phyloP scores from a whole-genome alignment of 2,888 invertebrate genomes.

The Campoletis raptor region DNA sequence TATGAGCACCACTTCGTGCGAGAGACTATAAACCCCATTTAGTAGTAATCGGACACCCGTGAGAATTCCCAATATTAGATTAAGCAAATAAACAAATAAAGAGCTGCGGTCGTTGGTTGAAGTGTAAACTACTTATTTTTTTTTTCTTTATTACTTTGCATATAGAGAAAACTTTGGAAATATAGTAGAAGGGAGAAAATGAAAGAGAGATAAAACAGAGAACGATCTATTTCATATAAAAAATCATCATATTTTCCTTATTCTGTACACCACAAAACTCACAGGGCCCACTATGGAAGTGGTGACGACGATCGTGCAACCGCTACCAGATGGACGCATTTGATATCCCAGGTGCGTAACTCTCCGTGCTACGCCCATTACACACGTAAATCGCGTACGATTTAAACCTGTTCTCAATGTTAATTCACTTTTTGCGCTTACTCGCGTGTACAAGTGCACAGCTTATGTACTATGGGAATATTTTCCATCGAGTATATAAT shows the following conservation, averaged over 20 bases:
- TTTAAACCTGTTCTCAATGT: constrained; percentile 70
- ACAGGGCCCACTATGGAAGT: neutral
- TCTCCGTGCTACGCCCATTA: constrained; percentile 60
- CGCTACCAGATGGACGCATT: constrained; percentile 64
- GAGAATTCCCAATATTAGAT: constrained; percentile 24
- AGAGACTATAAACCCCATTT: neutral
- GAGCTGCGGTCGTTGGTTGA: neutral
- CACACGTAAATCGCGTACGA: constrained; percentile 68
- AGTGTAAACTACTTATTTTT: constrained; percentile 27
- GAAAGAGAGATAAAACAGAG: neutral
- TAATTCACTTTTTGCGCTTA: constrained; percentile 64
- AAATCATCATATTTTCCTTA: constrained; percentile 46
- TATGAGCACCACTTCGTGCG: neutral
- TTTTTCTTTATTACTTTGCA: constrained; percentile 1
- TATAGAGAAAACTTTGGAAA: constrained; percentile 4
- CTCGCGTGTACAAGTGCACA: constrained; percentile 34
- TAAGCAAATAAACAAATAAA: constrained; percentile 23
- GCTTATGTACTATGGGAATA: constrained; percentile 29
- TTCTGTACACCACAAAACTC: constrained; percentile 28
- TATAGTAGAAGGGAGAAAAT: neutral
- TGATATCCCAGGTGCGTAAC: constrained; percentile 67
- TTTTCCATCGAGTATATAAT: constrained; percentile 37
- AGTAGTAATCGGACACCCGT: constrained; percentile 28
- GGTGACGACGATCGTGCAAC: constrained; percentile 61
- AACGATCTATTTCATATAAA: constrained; percentile 56